Evolutionary conservation across 1,140 invertebrate genomes (phyloP), one percentile per base, ranked within the genome.

Genomic region (Oreohelix idahoensis): DNA sequence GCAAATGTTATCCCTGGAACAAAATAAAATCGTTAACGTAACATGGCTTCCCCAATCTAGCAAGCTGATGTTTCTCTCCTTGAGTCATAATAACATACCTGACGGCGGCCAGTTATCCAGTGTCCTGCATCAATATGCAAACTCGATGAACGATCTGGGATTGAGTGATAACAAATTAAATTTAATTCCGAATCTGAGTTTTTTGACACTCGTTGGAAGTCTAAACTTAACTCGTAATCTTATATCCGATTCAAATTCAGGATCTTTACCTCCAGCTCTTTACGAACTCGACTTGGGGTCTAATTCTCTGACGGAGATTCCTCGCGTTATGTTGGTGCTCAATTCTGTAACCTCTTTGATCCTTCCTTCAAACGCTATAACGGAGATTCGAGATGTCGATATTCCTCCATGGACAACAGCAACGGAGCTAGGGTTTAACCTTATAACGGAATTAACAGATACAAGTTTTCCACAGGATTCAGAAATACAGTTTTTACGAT

Each of bases 381-480:
- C 2, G 11, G 29, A 32, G 63, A 29, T 66, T 35, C 2, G 5
- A 32, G 63, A 32, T 15, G 20, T 32, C 1, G 8, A 29, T 66
- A 66, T 66, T 23, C n/a, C 63, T 32, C 63, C n/a, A 32, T 66
- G 63, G 63, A 66, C 63, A 66, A 32, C 63, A 35, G n/a, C 63
- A 32, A 10, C 32, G 8, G 63, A 66, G 63, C 8, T 66, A 2
- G n/a, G 29, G 8, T 66, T 32, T n/a, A 66, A 66, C 29, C 8
- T 66, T 17, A 66, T 66, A 29, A 66, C 63, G 8, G 29, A 29
- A 13, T 11, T 66, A 66, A 66, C 63, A 66, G 63, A 66, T 35
- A 66, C 63, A 29, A 66, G 63, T 66, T 66, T 66, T 17, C 63
- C 63, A 8, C 8, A 8, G n/a, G 20, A 32, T 66, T 66, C 63